Base-by-base conservation (phyloP, 23 tunicate genomes). In the Halocynthia aurantium region DNA sequence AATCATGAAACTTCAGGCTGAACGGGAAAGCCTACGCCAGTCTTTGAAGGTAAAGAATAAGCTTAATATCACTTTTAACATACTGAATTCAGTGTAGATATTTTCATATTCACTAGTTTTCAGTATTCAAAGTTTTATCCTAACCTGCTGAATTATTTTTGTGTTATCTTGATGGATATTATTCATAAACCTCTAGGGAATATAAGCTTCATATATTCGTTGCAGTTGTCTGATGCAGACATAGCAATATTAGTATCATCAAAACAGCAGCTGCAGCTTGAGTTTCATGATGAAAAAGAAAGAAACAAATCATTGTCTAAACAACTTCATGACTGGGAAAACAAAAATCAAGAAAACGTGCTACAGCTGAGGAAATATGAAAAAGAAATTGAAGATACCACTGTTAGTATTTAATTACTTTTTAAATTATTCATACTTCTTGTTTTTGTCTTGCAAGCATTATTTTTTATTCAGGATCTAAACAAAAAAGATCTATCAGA, bases 241-340 rank as follows among this genome's bases (percentile, higher is more conserved):
- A 88, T 86, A 40, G 95, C 95, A 6, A 88, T 88, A 50, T 72
- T 88, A 8, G 95, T 88, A 20, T 78, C 95, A 7, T 66, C 95
- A 10, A 88, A 88, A 65, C 95, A 88, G 22, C 95, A 88, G 54
- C 65, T 88, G 51, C 95, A 88, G 61, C 63, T 88, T 55, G 84
- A 88, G 18, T 52, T 63, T 64, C 88, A 83, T 55, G 83, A 88
- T 10, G 51, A 78, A 22, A 57, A 62, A 8, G 95, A 73, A 69
- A 52, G 21, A 17, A 69, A 11, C 0, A 88, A 88, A 55, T 7
- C 52, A 6, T 61, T 88, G 19, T 68, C 63, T 8, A 19, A n/a
- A 18, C 54, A 78, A 12, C 52, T 88, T 7, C 55, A 61, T 17
- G 81, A 83, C 22, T 44, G 73, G 6, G 57, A 53, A 54, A 44